These are phyloP conservation scores for Pyrocoelia pectoralis DNA, from an alignment of 2,888 invertebrate species.

Conservation along the genomic window DNA sequence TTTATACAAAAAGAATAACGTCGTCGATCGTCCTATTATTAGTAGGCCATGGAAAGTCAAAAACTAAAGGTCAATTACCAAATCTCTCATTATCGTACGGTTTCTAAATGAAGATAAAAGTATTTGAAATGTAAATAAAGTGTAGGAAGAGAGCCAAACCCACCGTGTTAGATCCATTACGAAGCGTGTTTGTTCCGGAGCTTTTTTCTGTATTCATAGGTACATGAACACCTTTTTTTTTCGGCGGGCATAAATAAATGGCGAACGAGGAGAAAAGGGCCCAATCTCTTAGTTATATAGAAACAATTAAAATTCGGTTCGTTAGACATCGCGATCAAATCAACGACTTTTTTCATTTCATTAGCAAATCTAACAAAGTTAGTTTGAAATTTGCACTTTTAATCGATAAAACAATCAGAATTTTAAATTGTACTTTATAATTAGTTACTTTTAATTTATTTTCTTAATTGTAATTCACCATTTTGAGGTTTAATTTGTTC, in stretches of 20 bases:
- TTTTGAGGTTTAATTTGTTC: slow-evolving; percentile 17
- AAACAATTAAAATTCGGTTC: slow-evolving; percentile 43
- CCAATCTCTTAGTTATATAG: slow-evolving; percentile 40
- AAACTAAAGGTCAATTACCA: slow-evolving; percentile 18
- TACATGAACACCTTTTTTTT: neutral
- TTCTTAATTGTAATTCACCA: slow-evolving; percentile 31
- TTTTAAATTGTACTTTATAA: slow-evolving; percentile 43
- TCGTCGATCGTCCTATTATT: neutral
- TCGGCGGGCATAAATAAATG: neutral
- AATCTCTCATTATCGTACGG: slow-evolving; percentile 22
- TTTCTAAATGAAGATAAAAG: slow-evolving; percentile 22
- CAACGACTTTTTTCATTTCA: slow-evolving; percentile 46
- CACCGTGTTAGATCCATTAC: slow-evolving; percentile 28
- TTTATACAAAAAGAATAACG: neutral
- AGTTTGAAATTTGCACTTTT: slow-evolving; percentile 38
- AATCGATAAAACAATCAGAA: slow-evolving; percentile 44
- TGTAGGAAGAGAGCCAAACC: slow-evolving; percentile 32
- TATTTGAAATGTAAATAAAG: slow-evolving; percentile 24
- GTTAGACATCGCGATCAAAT: slow-evolving; percentile 43
- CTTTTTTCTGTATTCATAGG: neutral
- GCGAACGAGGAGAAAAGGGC: slow-evolving; percentile 13
- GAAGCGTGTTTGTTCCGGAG: slow-evolving; percentile 24
- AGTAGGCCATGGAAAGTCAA: slow-evolving; percentile 12
- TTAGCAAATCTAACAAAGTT: slow-evolving; percentile 46
- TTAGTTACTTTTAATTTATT: slow-evolving; percentile 43